Base-by-base conservation (phyloP, 2,113 vertebrate species). In the Xiphorhynchus elegans region DNA sequence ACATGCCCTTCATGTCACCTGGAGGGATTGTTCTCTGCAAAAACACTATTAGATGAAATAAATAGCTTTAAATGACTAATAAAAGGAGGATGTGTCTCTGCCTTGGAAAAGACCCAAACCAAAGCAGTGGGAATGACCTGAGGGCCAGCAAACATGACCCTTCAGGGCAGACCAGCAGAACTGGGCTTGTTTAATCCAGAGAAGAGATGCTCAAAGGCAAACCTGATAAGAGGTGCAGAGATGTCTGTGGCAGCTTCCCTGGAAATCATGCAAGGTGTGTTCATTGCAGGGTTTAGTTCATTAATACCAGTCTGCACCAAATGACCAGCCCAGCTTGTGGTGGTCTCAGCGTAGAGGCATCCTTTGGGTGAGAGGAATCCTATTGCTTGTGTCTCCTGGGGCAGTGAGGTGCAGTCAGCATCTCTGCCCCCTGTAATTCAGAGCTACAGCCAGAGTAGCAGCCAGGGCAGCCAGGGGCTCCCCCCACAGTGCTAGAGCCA, bases 271-370 rank as follows among this genome's bases (percentile, higher is more conserved):
- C 58, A 60, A 64, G 24, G 13, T 0, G 1, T 13, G 24, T 72
- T 94, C 3, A 1, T 72, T 0, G 0, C 37, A 53, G 1, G 2
- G 8, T 20, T 94, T 55, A 59, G 31, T 37, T 89, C 6, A 8
- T 76, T 56, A 31, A 44, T 21, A 49, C 15, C 49, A 59, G 20
- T 18, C 42, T 42, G 17, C 28, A 25, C 28, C 62, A 56, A 74
- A 50, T 42, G 19, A 73, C 7, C 49, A 52, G 25, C 19, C 17
- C 62, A 19, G 28, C 69, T 68, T 11, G 4, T 3, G 2, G 28
- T 60, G n/a, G 25, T 73, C 25, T 59, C 40, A 33, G 20, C 28
- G 18, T 4, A 75, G 26, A 87, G 17, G 17, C 9, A n/a, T 93
- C 67, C 31, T 93, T 74, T 73, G 37, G 6, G 29, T 42, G 42